Base-by-base conservation (phyloP, 1,140 invertebrate genomes). In the Cydia pomonella region DNA sequence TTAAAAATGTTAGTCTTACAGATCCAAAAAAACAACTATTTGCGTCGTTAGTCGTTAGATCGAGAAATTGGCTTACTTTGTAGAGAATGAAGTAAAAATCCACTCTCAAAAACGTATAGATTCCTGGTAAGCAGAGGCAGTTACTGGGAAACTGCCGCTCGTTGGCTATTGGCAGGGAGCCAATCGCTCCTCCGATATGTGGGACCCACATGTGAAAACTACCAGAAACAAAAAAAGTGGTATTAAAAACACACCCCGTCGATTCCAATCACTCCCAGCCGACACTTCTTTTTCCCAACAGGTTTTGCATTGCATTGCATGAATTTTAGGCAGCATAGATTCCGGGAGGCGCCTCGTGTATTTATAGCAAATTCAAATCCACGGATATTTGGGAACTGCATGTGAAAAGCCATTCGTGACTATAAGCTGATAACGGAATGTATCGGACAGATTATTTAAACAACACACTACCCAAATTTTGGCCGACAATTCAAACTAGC, bases 221-320 rank as follows among this genome's bases (percentile, higher is more conserved):
- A 69, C 64, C 29, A 69, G 64, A 33, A 38, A 69, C 64, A 18
- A 69, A 69, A 69, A 69, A 69, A 69, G 29, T 66, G n/a, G 27
- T 33, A 38, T 69, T 69, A 69, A 69, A 69, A 69, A 69, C 64
- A 64, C 63, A 69, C 64, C 64, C 64, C 33, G 64, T 69, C 64
- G 29, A 69, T 38, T 69, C 64, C 64, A 69, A 69, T 69, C 64
- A 69, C 64, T 69, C n/a, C 64, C 16, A 69, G n/a, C 64, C n/a
- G 64, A 69, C 64, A 69, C 29, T 69, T 69, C 64, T 33, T 69
- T 69, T 69, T 69, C 27, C n/a, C 27, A 69, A 69, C 64, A 69
- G 64, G 64, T 69, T 69, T 69, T 69, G 13, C 64, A 38, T 38
- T 69, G 4, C n/a, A 33, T 18, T 18, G 64, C 7, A 69, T 69